Evolutionary conservation across 2,888 invertebrate species (phyloP), one percentile per base, ranked within the genome.

Genomic region (Plemyria rubiginata): DNA sequence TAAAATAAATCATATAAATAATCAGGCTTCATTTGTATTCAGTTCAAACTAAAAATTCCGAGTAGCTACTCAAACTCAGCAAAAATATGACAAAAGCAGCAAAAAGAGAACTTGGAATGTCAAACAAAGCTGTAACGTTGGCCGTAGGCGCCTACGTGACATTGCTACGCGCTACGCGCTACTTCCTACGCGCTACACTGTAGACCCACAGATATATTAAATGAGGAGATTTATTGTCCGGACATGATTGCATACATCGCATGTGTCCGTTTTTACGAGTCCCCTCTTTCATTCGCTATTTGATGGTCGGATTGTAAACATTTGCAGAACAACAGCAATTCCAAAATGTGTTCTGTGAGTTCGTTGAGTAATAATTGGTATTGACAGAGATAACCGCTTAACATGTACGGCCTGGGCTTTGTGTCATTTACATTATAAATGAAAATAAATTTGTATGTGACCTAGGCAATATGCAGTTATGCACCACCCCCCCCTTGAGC

Each of bases 61-160:
- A 38, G 8, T 11, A 38, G 11, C 9, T 11, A 11, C 22, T 22
- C 11, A 38, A 38, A 38, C 11, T 38, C 8, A 9, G 7, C 11
- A 38, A 8, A 11, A 22, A n/a, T 29, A 49, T 49, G 49, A 49
- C 29, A 49, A 49, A 49, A 46, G 46, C 46, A 11, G 13, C 7
- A 45, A 60, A 36, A 46, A 22, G 32, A 40, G 4, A 12, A 46
- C 36, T 36, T 28, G 43, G 52, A 51, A 66, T 67, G 58, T 46
- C 54, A 62, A 69, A 57, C 54, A 67, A 56, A 64, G 64, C 70
- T 56, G 54, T 49, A 46, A 48, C 57, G 54, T 48, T 54, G 59
- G 70, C 57, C 74, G 77, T 73, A 79, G 80, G 70, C 65, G 80
- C 61, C 85, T 87, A 88, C 87, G 87, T 85, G 86, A 77, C 43